Percentiles rank a stretch among this genome's conserved stretches.
Conservation (phyloP, 2,113 vertebrate genomes). For the Colinus virginianus region DNA sequence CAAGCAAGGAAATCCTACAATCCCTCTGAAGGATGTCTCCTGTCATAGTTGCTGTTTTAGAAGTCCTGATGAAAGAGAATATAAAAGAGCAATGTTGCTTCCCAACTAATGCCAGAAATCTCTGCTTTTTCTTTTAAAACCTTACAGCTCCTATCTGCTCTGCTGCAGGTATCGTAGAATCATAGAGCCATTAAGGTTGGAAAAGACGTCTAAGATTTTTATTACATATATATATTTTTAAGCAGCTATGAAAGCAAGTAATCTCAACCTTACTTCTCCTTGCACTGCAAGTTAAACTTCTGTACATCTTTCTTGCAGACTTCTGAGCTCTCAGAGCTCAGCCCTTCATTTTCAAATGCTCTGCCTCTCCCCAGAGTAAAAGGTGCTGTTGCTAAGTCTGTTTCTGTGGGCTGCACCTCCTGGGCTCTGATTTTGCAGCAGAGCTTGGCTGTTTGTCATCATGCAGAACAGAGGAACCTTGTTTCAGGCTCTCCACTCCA, state of each 20-base stretch:
- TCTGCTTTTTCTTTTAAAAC: background rate
- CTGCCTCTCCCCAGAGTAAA: background rate
- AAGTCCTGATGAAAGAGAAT: background rate
- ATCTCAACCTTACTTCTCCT: background rate
- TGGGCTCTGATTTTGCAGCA: background rate
- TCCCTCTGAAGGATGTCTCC: background rate
- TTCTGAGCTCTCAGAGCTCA: background rate
- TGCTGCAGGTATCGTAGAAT: background rate
- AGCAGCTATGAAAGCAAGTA: background rate
- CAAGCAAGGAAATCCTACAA: background rate
- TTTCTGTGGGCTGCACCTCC: fast-evolving
- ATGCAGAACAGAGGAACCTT: fast-evolving
- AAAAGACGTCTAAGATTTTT: background rate
- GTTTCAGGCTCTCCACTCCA: background rate
- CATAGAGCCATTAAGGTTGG: no score
- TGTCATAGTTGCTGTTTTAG: background rate
- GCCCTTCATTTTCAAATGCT: background rate
- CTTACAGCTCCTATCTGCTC: background rate
- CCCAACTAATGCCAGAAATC: background rate
- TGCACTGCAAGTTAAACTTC: background rate
- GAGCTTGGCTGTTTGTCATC: background rate
- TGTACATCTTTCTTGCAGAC: background rate
- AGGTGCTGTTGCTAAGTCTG: background rate
- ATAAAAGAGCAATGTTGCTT: background rate
- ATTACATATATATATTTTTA: background rate